phyloP scores from a whole-genome alignment of 2,797 vertebrate species.

The Numenius phaeopus region DNA sequence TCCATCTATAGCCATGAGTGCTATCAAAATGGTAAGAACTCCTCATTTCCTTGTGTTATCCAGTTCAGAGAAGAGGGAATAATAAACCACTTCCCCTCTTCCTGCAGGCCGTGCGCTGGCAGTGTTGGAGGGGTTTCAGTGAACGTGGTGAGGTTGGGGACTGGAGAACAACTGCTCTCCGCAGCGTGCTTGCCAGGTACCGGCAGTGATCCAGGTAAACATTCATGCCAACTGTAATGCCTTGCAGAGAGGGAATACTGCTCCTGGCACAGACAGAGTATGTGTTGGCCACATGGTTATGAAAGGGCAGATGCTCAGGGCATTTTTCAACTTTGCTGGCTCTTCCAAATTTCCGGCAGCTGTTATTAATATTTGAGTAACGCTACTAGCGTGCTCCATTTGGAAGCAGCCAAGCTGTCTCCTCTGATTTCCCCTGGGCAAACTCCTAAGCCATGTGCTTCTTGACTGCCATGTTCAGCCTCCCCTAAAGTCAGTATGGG shows the following conservation, averaged over 20 bases:
- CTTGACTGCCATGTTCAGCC: not conserved
- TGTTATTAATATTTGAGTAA: conserved; percentile 41
- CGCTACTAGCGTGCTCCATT: not conserved
- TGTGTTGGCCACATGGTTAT: not conserved
- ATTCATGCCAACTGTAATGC: not conserved
- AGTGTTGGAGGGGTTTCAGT: not conserved
- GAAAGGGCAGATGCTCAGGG: conserved; percentile 16
- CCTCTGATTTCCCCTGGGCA: not conserved
- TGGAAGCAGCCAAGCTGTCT: not conserved
- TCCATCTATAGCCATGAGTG: not conserved
- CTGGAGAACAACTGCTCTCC: not conserved
- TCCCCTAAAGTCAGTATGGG: not conserved
- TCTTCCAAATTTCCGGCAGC: not conserved
- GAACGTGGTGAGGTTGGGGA: not conserved
- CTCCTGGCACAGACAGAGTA: not conserved
- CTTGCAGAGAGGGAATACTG: not conserved
- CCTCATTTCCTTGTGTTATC: not conserved
- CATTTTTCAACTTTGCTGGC: not conserved
- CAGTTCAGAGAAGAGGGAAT: not conserved
- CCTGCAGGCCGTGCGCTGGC: not conserved
- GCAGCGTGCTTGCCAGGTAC: not conserved
- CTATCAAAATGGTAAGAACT: not conserved
- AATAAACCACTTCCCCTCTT: not conserved
- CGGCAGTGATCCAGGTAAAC: not conserved
- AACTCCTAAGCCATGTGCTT: not conserved